Conservation (phyloP, 2,888 invertebrate genomes). For the Alloscopus bannaensis region DNA sequence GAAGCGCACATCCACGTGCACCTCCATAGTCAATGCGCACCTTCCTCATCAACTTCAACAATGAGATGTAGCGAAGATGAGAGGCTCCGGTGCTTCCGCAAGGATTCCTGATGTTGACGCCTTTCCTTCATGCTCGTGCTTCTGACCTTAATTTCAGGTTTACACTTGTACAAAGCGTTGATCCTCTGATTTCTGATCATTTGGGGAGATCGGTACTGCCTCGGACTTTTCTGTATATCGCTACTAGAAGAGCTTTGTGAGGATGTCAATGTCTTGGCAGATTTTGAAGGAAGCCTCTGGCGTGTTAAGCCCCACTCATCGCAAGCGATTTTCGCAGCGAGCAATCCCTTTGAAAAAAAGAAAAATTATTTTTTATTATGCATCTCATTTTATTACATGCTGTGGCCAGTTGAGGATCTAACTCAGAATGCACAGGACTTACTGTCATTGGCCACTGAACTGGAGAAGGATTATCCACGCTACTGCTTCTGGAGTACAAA, state of each 20-base stretch:
- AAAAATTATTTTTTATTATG: too few species aligned
- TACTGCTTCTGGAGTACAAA: too few species aligned
- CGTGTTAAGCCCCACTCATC: constrained; percentile 48
- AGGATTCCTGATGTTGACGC: constrained; percentile 26
- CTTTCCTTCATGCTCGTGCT: constrained; percentile 44
- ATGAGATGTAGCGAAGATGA: constrained; percentile 41
- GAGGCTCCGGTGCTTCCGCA: constrained; percentile 13
- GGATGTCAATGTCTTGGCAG: neutral
- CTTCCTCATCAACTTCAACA: constrained; percentile 48
- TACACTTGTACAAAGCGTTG: too few species aligned
- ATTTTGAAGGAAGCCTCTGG: too few species aligned
- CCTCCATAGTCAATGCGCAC: neutral
- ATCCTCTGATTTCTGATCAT: constrained; percentile 2
- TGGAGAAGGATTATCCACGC: too few species aligned
- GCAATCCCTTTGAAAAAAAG: constrained; percentile 33
- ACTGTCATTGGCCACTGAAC: too few species aligned
- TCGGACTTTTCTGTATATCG: too few species aligned
- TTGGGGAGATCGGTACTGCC: neutral
- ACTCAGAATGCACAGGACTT: too few species aligned
- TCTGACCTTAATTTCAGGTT: too few species aligned
- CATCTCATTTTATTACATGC: too few species aligned
- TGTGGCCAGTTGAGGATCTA: too few species aligned
- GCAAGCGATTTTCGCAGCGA: constrained; percentile 47
- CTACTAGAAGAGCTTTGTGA: neutral
- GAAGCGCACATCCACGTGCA: neutral